Percentiles rank a stretch among this genome's conserved stretches.
phyloP scores from a whole-genome alignment of 2,113 vertebrate genomes.

The Trogon surrucura region DNA sequence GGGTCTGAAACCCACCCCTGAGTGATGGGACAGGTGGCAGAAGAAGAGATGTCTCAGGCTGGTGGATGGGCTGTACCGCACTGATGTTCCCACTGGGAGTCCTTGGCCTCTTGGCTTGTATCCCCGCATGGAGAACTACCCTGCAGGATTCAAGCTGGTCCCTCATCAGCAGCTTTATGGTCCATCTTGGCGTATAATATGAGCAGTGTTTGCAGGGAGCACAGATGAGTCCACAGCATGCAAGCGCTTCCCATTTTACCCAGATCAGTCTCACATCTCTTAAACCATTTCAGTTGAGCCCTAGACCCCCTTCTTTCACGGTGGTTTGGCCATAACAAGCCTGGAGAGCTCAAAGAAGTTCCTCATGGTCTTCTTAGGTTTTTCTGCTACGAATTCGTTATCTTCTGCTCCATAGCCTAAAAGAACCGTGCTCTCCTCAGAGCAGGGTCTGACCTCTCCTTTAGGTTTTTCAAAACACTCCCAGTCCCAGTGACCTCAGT shows the following conservation, averaged over 20 bases:
- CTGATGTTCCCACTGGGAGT: not conserved
- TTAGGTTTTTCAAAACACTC: not conserved
- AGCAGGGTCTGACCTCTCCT: not conserved
- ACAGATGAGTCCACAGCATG: not conserved
- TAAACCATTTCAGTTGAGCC: not conserved
- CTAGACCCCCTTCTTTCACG: not conserved
- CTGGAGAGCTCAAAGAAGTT: not conserved
- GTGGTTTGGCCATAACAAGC: not conserved
- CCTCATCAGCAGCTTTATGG: not conserved
- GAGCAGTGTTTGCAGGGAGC: not conserved
- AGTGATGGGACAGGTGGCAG: not conserved
- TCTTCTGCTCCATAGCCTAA: not conserved
- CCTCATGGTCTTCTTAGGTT: not conserved
- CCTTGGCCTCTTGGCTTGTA: not conserved
- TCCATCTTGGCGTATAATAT: not conserved
- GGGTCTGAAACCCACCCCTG: not conserved
- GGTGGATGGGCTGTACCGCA: not conserved
- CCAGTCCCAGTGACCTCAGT: not conserved
- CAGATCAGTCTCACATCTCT: not conserved
- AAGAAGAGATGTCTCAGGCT: not conserved
- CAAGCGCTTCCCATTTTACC: not conserved
- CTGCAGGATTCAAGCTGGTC: accelerated
- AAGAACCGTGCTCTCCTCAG: not conserved
- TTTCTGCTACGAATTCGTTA: not conserved
- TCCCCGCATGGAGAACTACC: not conserved